phyloP scores from a whole-genome alignment of 2,797 vertebrate genomes.

The Sphenodon punctatus region DNA sequence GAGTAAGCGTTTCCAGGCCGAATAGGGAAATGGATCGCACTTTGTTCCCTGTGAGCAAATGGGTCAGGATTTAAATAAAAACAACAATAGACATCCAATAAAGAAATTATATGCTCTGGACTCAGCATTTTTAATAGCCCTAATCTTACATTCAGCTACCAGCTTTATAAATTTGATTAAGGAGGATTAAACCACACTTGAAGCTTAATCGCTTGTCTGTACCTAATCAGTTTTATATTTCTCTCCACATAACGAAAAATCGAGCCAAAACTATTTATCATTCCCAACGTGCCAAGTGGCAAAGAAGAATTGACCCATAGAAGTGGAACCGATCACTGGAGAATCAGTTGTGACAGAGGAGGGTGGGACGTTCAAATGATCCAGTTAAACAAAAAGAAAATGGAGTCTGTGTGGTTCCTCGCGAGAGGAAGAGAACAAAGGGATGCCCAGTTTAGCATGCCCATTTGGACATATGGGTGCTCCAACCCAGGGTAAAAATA shows the following conservation, averaged over 20 bases:
- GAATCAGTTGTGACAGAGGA: background rate
- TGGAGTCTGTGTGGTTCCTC: too few relatives aligned
- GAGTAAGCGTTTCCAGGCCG: too few relatives aligned
- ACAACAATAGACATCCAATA: background rate
- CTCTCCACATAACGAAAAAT: conserved; percentile 15
- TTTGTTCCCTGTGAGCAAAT: background rate
- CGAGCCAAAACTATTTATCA: conserved; percentile 13
- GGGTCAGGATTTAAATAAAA: conserved; percentile 21
- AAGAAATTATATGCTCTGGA: conserved; percentile 66
- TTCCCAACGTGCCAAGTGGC: background rate
- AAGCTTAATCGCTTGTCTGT: conserved; percentile 59
- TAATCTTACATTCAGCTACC: conserved; percentile 63
- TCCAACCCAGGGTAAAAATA: too few relatives aligned
- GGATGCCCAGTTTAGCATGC: too few relatives aligned
- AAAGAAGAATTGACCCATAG: conserved; percentile 28
- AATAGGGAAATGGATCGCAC: too few relatives aligned
- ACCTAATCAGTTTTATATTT: conserved; percentile 48
- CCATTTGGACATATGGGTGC: too few relatives aligned
- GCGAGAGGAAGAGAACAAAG: too few relatives aligned
- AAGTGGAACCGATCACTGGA: conserved; percentile 41
- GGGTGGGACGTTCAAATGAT: background rate
- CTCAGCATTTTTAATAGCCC: conserved; percentile 53
- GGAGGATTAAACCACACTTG: conserved; percentile 63
- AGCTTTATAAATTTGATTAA: conserved; percentile 57
- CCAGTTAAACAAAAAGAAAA: too few relatives aligned